phyloP scores from a whole-genome alignment of 1,140 invertebrate genomes.

The Thaumetopoea pityocampa region DNA sequence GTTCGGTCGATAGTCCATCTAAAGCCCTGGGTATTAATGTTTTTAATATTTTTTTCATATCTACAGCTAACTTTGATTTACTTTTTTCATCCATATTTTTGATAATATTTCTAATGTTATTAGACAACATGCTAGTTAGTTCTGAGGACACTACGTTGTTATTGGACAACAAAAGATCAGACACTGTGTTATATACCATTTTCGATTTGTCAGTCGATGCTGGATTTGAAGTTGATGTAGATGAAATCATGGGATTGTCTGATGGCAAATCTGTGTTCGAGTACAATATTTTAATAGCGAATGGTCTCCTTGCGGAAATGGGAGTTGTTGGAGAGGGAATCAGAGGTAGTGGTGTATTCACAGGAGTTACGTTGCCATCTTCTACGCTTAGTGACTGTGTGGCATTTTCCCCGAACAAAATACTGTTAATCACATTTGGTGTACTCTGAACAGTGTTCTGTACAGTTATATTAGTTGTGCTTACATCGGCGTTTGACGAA shows the following conservation, averaged over 20 bases:
- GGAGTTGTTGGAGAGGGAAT: conserved; percentile 54
- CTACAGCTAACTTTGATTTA: conserved; percentile 57
- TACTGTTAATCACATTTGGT: conserved; percentile 68
- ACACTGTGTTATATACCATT: conserved; percentile 71
- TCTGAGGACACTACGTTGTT: conserved; percentile 65
- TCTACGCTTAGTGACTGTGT: conserved; percentile 54
- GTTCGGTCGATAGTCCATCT: conserved; percentile 37
- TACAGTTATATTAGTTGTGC: conserved; percentile 71
- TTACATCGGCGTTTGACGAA: conserved; percentile 51
- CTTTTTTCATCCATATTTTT: conserved; percentile 62
- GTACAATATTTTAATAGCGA: conserved; percentile 71
- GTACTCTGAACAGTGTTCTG: conserved; percentile 60
- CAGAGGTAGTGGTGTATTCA: conserved; percentile 43
- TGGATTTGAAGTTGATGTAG: conserved; percentile 43
- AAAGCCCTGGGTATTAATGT: conserved; percentile 55
- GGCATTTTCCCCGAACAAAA: conserved; percentile 56
- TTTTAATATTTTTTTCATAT: conserved; percentile 64
- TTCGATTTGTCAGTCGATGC: conserved; percentile 57
- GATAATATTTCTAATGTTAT: conserved; percentile 66
- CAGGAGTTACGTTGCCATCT: conserved; percentile 37
- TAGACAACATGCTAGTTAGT: conserved; percentile 73
- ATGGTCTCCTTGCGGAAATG: conserved; percentile 64
- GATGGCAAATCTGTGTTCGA: conserved; percentile 58
- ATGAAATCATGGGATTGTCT: conserved; percentile 59
- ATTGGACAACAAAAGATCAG: conserved; percentile 68